phyloP scores from a whole-genome alignment of 2,888 invertebrate species.

The Tridacna gigas region DNA sequence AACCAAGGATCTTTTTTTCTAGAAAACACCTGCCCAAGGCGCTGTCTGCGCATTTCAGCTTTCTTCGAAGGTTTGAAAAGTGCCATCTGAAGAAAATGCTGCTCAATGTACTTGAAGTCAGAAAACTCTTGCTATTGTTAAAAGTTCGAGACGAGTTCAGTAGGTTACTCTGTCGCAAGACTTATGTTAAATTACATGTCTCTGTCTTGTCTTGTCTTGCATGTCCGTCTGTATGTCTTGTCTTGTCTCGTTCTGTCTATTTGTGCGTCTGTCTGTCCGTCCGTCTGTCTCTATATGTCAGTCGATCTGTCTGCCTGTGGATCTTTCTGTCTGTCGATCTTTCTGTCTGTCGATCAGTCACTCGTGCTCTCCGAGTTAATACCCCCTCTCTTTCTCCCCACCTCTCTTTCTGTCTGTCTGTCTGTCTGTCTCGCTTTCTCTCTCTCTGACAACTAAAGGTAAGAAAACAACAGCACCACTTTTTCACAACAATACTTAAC shows the following conservation, averaged over 20 bases:
- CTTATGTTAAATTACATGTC: neutral
- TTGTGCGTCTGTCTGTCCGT: conserved; percentile 7
- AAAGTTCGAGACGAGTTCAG: no score
- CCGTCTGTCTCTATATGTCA: neutral
- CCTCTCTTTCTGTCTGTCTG: conserved; percentile 44
- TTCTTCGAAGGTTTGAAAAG: no score
- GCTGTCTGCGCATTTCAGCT: no score
- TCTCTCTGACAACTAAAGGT: conserved; percentile 1
- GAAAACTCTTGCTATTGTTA: no score
- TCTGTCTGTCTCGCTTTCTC: conserved; percentile 37
- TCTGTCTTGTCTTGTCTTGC: neutral
- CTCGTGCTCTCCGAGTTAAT: neutral
- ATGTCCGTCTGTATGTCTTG: conserved; percentile 13
- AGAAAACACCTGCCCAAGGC: no score
- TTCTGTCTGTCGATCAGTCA: conserved; percentile 11
- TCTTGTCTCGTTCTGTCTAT: neutral
- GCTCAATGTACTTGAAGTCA: no score
- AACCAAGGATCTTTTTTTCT: no score
- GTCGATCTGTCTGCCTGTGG: conserved; percentile 24
- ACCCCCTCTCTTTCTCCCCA: conserved; percentile 26
- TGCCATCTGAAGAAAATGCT: no score
- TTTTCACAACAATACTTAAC: no score
- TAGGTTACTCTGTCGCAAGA: no score
- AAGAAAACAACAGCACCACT: no score
- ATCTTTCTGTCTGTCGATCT: conserved; percentile 38